Evolutionary conservation across 2,888 invertebrate species (phyloP), one percentile per base, ranked within the genome.

Genomic region (Exocentrus adspersus): DNA sequence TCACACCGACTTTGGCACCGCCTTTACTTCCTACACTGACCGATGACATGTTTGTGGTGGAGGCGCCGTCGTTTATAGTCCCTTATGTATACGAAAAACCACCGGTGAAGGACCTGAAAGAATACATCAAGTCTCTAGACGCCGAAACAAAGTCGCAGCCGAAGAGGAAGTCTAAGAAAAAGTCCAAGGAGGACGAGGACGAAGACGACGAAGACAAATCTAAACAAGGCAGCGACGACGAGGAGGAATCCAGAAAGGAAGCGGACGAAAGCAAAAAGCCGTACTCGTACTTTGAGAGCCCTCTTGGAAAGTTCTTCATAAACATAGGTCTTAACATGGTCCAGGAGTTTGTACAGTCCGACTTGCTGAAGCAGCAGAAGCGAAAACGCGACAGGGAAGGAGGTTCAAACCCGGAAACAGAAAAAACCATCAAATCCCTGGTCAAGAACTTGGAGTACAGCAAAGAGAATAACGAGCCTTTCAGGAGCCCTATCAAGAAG

Each of bases 81-180:
- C 95, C 95, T 48, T 95, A 95, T 80, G 93, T 95, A 17, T 95
- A 95, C 82, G 95, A 95, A 80, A 95, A 95, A 80, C 93, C 94
- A 7, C 93, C 95, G 1, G 81, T 90, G 3, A 90, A 91, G 75
- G 90, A 91, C 61, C 87, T 95, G 67, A 90, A 89, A 78, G 89
- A 91, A 69, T 90, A 90, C 79, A 87, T 93, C 24, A 85, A 85
- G 61, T 87, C 87, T 6, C 6, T 30, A 14, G 32, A 21, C 0
- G 4, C 19, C 12, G 41, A 53, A 3, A 20, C 30, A 42, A 86
- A 87, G n/a, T n/a, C n/a, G n/a, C n/a, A n/a, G n/a, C n/a, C n/a
- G n/a, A n/a, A n/a, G n/a, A n/a, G n/a, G 69, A 81, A 85, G 60
- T 83, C 85, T 79, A 52, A 80, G 77, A 76, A 69, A 57, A 73